phyloP scores from a whole-genome alignment of 2,888 invertebrate species.

The Acanthosepion lycidas region DNA sequence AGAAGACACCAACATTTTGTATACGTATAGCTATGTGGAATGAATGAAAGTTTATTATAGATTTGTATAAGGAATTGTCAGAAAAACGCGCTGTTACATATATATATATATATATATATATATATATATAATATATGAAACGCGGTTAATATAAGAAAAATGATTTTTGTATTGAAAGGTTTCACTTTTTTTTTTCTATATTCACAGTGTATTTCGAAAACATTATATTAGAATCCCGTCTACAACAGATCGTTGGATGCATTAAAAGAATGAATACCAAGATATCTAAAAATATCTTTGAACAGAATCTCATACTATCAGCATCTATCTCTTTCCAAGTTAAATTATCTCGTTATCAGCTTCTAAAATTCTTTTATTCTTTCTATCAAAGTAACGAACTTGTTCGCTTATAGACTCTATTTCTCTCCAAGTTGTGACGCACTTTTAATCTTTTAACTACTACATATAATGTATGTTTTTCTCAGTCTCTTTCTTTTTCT shows the following conservation, averaged over 20 bases:
- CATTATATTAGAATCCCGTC: not conserved
- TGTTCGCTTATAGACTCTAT: too few relatives aligned
- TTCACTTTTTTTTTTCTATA: not conserved
- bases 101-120: too few relatives aligned
- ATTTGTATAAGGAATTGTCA: not conserved
- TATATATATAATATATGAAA: not conserved
- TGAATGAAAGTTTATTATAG: not conserved
- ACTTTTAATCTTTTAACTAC: too few relatives aligned
- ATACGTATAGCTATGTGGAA: not conserved
- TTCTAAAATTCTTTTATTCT: too few relatives aligned
- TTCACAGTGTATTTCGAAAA: not conserved
- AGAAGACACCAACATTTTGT: not conserved
- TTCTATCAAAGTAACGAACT: too few relatives aligned
- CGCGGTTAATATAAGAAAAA: not conserved
- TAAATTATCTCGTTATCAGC: too few relatives aligned
- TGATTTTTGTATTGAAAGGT: not conserved
- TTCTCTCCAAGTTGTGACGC: too few relatives aligned
- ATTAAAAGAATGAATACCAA: not conserved
- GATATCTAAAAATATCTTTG: not conserved
- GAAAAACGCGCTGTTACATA: not conserved
- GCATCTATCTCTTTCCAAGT: not conserved
- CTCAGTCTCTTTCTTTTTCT: too few relatives aligned
- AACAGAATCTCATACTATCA: not conserved
- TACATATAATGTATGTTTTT: too few relatives aligned
- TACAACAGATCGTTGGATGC: not conserved